A percentile compares a stretch with the other conserved stretches of the same genome.
phyloP scores from a whole-genome alignment of 1,140 invertebrate genomes.

The Polyergus mexicanus region DNA sequence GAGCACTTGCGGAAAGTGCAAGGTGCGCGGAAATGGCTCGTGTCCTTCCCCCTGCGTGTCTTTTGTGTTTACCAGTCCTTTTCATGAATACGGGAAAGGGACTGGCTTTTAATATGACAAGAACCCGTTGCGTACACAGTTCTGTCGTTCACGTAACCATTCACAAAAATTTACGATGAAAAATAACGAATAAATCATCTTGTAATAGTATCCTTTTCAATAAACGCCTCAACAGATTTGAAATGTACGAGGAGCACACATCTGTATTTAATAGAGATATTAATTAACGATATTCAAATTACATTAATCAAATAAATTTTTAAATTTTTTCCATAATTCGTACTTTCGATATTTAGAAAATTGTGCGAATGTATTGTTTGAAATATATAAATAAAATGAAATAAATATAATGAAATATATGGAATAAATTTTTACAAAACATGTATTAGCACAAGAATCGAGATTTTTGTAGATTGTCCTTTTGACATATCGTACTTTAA shows the following conservation, averaged over 20 bases:
- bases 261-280: neutral
- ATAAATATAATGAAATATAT: too few species aligned
- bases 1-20: conserved; percentile 66
- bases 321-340: neutral
- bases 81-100: conserved; percentile 82
- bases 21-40: conserved; percentile 78
- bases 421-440: conserved; percentile 1
- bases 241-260: neutral
- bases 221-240: neutral
- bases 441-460: neutral
- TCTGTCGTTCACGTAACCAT: conserved; percentile 31
- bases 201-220: neutral
- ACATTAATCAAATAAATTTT: neutral
- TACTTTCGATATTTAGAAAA: neutral
- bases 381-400: too few species aligned
- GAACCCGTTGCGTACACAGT: conserved; percentile 70
- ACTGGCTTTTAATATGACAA: conserved; percentile 48
- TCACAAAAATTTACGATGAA: conserved; percentile 38
- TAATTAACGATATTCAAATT: conserved; percentile 4
- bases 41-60: conserved; percentile 68
- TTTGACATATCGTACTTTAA: conserved; percentile 7
- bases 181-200: conserved; percentile 21
- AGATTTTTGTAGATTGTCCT: neutral
- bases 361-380: neutral
- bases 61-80: conserved; percentile 75